phyloP scores from a whole-genome alignment of 2,888 invertebrate species.

The Hyppa rectilinea region DNA sequence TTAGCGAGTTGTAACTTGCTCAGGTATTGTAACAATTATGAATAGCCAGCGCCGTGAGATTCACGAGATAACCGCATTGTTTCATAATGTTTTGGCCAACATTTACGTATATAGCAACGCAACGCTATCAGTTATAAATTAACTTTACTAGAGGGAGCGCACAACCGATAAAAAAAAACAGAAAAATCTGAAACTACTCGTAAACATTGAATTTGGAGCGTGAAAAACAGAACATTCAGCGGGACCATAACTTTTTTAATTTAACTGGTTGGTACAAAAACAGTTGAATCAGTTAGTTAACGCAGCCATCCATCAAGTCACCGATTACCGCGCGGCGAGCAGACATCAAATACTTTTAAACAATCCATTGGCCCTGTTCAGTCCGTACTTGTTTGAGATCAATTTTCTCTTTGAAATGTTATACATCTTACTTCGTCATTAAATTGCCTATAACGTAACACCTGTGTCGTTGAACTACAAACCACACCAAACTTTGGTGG shows the following conservation, averaged over 20 bases:
- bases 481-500: constrained; percentile 32
- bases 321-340: constrained; percentile 63
- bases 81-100: constrained; percentile 17
- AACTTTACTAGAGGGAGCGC: not conserved
- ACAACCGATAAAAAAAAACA: constrained; percentile 32
- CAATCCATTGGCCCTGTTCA: constrained; percentile 50
- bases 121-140: constrained; percentile 7
- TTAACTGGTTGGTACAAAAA: constrained; percentile 57
- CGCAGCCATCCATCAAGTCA: constrained; percentile 72
- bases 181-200: constrained; percentile 20
- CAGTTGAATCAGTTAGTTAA: constrained; percentile 70
- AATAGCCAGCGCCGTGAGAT: constrained; percentile 23
- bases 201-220: constrained; percentile 24
- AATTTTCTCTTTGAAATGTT: constrained; percentile 57
- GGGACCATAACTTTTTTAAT: constrained; percentile 64
- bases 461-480: constrained; percentile 36
- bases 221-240: constrained; percentile 38
- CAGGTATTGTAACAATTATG: constrained; percentile 34
- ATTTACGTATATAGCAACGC: constrained; percentile 5
- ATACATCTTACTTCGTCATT: constrained; percentile 35
- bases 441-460: constrained; percentile 30
- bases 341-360: constrained; percentile 59
- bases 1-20: constrained; percentile 10
- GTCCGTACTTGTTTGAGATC: constrained; percentile 47
- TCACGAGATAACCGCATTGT: constrained; percentile 10